Conservation (phyloP, 2,888 invertebrate species). For the Pegoplata infirma region DNA sequence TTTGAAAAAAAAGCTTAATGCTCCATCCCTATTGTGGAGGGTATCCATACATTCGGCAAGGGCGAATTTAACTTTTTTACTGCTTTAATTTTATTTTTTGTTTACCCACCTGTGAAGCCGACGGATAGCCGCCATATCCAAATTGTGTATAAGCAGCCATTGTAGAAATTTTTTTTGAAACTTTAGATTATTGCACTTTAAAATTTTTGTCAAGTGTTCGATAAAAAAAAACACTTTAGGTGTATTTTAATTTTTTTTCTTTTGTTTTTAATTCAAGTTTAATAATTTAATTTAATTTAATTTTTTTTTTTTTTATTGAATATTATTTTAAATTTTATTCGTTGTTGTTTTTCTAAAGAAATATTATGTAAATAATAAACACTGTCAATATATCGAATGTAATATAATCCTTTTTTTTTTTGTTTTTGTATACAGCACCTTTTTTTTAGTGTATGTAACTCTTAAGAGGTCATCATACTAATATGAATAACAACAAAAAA, state of each 20-base stretch:
- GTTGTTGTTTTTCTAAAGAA: background rate
- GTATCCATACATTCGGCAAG: too few relatives aligned
- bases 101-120: slow-evolving; percentile 91
- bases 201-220: background rate
- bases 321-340: slow-evolving; percentile 7
- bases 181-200: slow-evolving; percentile 43
- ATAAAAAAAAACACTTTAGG: too few relatives aligned
- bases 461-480: slow-evolving; percentile 35
- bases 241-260: background rate
- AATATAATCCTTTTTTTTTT: slow-evolving; percentile 16
- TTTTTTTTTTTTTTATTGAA: background rate
- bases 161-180: slow-evolving; percentile 19
- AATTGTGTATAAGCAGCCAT: slow-evolving; percentile 92
- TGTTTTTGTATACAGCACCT: slow-evolving; percentile 14
- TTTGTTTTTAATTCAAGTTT: too few relatives aligned
- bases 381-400: slow-evolving; percentile 17
- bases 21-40: too few relatives aligned
- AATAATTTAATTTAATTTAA: background rate
- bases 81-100: background rate
- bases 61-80: too few relatives aligned
- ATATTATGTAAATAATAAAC: background rate
- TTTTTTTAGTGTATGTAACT: slow-evolving; percentile 15
- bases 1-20: too few relatives aligned
- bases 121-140: slow-evolving; percentile 91
- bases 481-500: background rate